Conservation (phyloP, 2,888 invertebrate genomes). For the Halictus ligatus region DNA sequence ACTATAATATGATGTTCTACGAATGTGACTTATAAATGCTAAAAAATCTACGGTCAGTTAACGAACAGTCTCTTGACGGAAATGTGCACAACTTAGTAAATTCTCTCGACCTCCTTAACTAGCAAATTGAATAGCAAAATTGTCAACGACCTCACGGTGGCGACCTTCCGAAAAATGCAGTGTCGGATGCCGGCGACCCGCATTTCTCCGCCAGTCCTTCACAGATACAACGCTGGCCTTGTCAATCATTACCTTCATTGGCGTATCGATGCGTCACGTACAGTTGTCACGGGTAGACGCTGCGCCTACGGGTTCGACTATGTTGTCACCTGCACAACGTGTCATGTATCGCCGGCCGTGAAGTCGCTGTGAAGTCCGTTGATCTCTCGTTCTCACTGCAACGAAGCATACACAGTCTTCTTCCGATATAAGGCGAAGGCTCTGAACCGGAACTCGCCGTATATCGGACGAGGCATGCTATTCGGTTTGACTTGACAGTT, state of each 20-base stretch:
- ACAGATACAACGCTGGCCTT: conserved; percentile 59
- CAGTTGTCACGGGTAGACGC: conserved; percentile 22
- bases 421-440: too few relatives aligned
- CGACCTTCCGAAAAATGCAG: conserved; percentile 73
- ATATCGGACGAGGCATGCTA: too few relatives aligned
- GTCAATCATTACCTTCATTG: conserved; percentile 68
- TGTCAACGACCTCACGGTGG: conserved; percentile 66
- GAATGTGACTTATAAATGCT: too few relatives aligned
- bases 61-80: not conserved
- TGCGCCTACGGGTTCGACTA: conserved; percentile 41
- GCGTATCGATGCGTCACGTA: conserved; percentile 54
- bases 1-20: too few relatives aligned
- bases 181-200: conserved; percentile 71
- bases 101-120: not conserved
- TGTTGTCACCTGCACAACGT: conserved; percentile 39
- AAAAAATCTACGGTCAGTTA: too few relatives aligned
- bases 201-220: conserved; percentile 70
- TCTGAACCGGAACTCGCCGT: too few relatives aligned
- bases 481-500: too few relatives aligned
- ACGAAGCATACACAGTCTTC: not conserved
- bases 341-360: conserved; percentile 40
- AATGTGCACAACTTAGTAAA: not conserved
- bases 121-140: conserved; percentile 11
- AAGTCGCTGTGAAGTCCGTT: conserved; percentile 43
- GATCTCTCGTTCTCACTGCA: conserved; percentile 25